Evolutionary conservation across 2,888 invertebrate genomes (phyloP).

Genomic region (Capitulum mitella): DNA sequence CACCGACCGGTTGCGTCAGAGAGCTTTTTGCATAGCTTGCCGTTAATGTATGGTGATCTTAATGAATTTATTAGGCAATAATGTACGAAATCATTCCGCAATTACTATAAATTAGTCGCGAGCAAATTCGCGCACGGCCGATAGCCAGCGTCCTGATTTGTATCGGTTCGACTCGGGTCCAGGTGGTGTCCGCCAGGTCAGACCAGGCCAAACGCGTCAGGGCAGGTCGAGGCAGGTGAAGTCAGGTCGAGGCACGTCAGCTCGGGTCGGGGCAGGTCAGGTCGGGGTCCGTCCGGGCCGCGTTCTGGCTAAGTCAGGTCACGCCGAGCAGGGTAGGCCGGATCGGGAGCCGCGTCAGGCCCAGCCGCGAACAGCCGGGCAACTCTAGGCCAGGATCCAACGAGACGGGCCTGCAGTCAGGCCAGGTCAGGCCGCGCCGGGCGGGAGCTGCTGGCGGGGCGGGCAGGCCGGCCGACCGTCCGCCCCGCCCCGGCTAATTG

Average conservation of each 20-base stretch:
- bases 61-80: constrained; percentile 9
- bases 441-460: too few species aligned
- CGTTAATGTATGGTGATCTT: not conserved
- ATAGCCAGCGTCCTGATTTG: not conserved
- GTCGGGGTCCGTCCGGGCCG: too few species aligned
- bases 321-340: too few species aligned
- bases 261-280: not conserved
- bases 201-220: not conserved
- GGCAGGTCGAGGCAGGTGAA: too few species aligned
- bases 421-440: too few species aligned
- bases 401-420: too few species aligned
- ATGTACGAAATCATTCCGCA: constrained; percentile 23
- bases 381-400: too few species aligned
- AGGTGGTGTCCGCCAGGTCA: not conserved
- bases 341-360: too few species aligned
- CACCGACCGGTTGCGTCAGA: not conserved
- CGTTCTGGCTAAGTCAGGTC: too few species aligned
- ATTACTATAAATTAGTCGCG: constrained; percentile 20
- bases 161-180: not conserved
- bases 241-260: not conserved
- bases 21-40: not conserved
- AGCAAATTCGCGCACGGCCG: not conserved
- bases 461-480: not conserved
- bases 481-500: not conserved
- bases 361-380: too few species aligned